A percentile compares a stretch with the other conserved stretches of the same genome.
Evolutionary conservation across 2,113 vertebrate species (phyloP).

Genomic region (Petroica traversi): DNA sequence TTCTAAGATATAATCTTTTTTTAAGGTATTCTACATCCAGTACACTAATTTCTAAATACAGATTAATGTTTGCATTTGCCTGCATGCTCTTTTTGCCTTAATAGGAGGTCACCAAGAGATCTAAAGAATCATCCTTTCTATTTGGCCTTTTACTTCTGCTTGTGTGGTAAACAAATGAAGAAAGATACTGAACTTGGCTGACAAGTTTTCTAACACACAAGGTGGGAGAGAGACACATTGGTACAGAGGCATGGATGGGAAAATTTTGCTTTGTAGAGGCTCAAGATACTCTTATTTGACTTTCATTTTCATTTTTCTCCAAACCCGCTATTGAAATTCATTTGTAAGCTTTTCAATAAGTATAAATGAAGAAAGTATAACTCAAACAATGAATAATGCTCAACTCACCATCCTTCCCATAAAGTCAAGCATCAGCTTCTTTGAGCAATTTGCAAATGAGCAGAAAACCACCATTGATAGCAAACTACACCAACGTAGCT

Average conservation of each 20-base stretch:
- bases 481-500: neutral
- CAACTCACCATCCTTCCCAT: neutral
- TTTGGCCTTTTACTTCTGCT: neutral
- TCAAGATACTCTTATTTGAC: neutral
- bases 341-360: neutral
- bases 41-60: neutral
- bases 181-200: neutral
- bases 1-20: neutral
- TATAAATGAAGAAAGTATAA: neutral
- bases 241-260: neutral
- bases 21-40: neutral
- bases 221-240: neutral
- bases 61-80: neutral
- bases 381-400: neutral
- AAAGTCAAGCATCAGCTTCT: neutral
- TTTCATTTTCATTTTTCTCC: neutral
- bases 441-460: neutral
- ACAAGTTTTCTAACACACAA: neutral
- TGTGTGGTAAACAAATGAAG: neutral
- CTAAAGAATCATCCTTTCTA: neutral
- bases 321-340: neutral
- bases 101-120: neutral
- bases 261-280: neutral
- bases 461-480: neutral
- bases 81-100: neutral